Evolutionary conservation across 2,797 vertebrate genomes (phyloP).

Genomic region (Anabas testudineus): DNA sequence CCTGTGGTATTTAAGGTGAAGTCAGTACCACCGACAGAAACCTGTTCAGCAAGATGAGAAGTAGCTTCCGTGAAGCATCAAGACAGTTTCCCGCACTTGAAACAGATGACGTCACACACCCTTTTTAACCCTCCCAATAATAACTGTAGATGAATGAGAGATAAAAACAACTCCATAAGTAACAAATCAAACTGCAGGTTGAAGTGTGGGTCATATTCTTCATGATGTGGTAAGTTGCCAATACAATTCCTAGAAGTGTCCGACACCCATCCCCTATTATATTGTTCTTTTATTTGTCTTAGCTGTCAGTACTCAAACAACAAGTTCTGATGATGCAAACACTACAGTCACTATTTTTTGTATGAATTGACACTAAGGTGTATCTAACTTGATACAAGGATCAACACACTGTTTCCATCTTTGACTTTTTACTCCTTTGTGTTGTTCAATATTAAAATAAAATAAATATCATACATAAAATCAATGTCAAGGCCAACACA

Average conservation of each 20-base stretch:
- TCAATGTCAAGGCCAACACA: no score
- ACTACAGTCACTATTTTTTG: background rate
- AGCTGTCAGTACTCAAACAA: background rate
- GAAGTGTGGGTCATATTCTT: no score
- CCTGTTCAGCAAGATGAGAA: conserved; percentile 32
- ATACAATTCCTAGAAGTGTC: background rate
- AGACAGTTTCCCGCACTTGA: conserved; percentile 30
- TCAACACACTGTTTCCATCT: background rate
- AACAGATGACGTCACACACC: conserved; percentile 1
- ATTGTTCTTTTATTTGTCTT: background rate
- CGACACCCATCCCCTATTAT: background rate
- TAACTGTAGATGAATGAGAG: conserved; percentile 14
- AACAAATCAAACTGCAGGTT: background rate
- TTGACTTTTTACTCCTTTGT: no score
- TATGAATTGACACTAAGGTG: background rate
- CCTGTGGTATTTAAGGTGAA: background rate
- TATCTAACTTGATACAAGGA: background rate
- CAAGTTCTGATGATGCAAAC: conserved; percentile 4
- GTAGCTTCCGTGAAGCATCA: conserved; percentile 39
- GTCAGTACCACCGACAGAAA: conserved; percentile 16
- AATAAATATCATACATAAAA: no score
- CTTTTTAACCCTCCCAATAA: conserved; percentile 13
- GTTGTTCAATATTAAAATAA: no score
- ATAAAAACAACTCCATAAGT: background rate
- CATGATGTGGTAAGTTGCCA: background rate